A percentile compares a stretch with the other conserved stretches of the same genome.
These are phyloP conservation scores for Cheilosia vulpina DNA, from an alignment of 2,888 invertebrate species.

Conservation along the genomic window DNA sequence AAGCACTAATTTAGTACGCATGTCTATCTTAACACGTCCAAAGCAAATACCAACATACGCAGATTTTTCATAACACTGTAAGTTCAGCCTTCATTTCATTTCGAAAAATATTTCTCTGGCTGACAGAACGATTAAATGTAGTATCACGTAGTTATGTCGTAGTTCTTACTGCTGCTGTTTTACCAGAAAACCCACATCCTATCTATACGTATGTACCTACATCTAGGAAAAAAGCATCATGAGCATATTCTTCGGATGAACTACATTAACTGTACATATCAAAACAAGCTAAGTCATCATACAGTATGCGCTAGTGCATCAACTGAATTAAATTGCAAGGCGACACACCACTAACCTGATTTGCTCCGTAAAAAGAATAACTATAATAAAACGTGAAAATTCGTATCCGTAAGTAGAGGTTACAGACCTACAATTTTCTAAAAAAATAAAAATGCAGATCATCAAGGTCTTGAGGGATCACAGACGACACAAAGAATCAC, in stretches of 20 bases:
- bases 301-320: slow-evolving; percentile 21
- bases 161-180: no score
- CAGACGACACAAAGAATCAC: slow-evolving; percentile 13
- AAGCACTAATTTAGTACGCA: no score
- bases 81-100: no score
- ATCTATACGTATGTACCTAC: no score
- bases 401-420: slow-evolving; percentile 45
- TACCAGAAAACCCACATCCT: no score
- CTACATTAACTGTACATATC: slow-evolving; percentile 21
- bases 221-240: slow-evolving; percentile 1
- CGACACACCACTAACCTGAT: slow-evolving; percentile 63
- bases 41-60: background rate
- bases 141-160: no score
- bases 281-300: slow-evolving; percentile 35
- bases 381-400: slow-evolving; percentile 41
- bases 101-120: no score
- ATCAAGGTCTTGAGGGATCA: slow-evolving; percentile 64
- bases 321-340: slow-evolving; percentile 43
- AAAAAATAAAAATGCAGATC: slow-evolving; percentile 2
- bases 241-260: slow-evolving; percentile 10
- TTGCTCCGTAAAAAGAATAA: slow-evolving; percentile 30
- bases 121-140: no score
- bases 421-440: slow-evolving; percentile 51
- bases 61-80: slow-evolving; percentile 2
- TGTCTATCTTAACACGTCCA: no score